phyloP scores from a whole-genome alignment of 2,797 vertebrate genomes.

The Melanotaenia nigrans region DNA sequence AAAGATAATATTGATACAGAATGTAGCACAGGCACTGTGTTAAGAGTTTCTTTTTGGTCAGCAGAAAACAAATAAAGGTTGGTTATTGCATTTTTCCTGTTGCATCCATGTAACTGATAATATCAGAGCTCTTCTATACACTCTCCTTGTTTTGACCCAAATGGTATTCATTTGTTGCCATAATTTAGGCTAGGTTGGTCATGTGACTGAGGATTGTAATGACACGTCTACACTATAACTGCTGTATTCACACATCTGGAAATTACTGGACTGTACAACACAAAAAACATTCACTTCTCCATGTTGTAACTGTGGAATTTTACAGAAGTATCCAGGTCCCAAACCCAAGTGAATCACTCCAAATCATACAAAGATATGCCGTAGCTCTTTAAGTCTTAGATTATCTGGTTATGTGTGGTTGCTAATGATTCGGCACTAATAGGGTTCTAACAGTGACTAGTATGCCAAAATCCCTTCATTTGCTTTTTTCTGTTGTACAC shows the following conservation, averaged over 20 bases:
- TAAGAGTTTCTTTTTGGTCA: too few relatives aligned
- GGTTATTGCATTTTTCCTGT: too few relatives aligned
- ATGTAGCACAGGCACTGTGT: too few relatives aligned
- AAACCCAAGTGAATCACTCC: neutral
- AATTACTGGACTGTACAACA: neutral
- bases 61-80: neutral
- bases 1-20: too few relatives aligned
- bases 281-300: neutral
- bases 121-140: neutral
- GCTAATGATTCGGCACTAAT: neutral
- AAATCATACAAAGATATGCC: neutral
- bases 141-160: neutral
- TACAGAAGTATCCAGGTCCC: neutral
- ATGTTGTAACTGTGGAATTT: neutral
- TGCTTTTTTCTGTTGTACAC: neutral
- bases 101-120: too few relatives aligned
- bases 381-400: neutral
- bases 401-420: neutral
- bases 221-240: neutral
- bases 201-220: constrained; percentile 1
- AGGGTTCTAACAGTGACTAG: too few relatives aligned
- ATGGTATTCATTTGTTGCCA: neutral
- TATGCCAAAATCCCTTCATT: neutral
- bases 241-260: constrained; percentile 22
- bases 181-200: neutral